phyloP scores from a whole-genome alignment of 1,140 invertebrate genomes.

The Drosophila fuyamai region DNA sequence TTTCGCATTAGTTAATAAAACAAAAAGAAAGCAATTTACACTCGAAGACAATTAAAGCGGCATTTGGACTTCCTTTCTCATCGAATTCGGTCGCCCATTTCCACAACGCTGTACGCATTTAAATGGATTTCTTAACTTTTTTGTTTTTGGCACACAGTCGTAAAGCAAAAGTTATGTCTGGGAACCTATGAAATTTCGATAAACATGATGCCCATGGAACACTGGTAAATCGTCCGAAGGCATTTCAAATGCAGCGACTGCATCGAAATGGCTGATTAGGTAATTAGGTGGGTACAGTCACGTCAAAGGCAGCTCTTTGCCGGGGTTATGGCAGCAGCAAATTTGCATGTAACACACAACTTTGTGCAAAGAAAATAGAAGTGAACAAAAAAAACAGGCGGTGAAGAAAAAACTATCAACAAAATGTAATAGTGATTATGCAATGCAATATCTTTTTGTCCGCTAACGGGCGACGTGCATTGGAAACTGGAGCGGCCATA shows the following conservation, averaged over 20 bases:
- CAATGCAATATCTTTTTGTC: conserved; percentile 67
- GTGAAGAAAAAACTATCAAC: conserved; percentile 48
- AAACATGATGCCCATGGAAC: background rate
- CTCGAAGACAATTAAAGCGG: conserved; percentile 52
- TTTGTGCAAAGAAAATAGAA: conserved; percentile 50
- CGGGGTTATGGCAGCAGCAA: conserved; percentile 56
- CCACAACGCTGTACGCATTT: conserved; percentile 55
- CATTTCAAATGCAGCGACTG: conserved; percentile 52
- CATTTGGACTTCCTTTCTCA: conserved; percentile 75
- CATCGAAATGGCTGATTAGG: conserved; percentile 52
- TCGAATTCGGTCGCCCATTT: conserved; percentile 43
- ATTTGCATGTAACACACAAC: conserved; percentile 70
- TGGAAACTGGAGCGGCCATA: conserved; percentile 70
- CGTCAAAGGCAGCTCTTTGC: conserved; percentile 53
- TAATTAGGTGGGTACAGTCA: conserved; percentile 67
- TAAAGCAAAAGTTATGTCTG: conserved; percentile 56
- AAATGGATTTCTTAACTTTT: conserved; percentile 50
- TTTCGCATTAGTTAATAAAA: conserved; percentile 26
- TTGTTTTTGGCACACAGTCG: conserved; percentile 16
- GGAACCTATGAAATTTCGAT: conserved; percentile 43
- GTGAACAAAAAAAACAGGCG: conserved; percentile 14
- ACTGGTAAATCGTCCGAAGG: conserved; percentile 16
- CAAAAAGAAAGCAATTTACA: conserved; percentile 34
- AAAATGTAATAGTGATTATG: conserved; percentile 75
- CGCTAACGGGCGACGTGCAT: conserved; percentile 65